Evolutionary conservation across 2,888 invertebrate genomes (phyloP), one percentile per base, ranked within the genome.

Genomic region (Nyleta sp.): DNA sequence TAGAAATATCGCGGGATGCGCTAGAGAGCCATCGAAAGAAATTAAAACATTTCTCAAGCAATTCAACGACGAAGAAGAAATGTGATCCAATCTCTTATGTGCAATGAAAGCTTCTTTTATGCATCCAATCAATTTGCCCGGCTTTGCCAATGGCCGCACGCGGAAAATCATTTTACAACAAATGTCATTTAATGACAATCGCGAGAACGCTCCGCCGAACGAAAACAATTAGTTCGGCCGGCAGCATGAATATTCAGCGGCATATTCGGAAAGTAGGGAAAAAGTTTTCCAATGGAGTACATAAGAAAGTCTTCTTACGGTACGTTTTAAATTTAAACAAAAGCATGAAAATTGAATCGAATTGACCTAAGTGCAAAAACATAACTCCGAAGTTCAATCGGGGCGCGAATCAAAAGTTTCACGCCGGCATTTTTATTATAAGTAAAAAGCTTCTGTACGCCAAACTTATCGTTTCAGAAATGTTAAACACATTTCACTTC

Each of bases 341-440:
- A 67, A 59, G 64, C 52, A 52, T 73, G 59, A 73, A 67, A 59
- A 73, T 73, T 73, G 52, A 73, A 73, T 73, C 13, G 44, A 73
- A 73, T 57, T 73, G 64, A 73, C 57, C 73, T 38, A 15, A 67
- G 73, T 59, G 57, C 38, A 73, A 73, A 59, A 67, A 65, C 59
- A 67, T 44, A 46, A 62, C 52, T 50, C 28, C 13, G 22, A 67
- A 73, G 42, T 65, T 65, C 42, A 67, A 73, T 73, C 44, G 24
- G 18, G 28, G 24, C 33, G 40, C 33, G 40, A 65, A 50, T 73
- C 57, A 31, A 64, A 73, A 73, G 18, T 57, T 65, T 24, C 13
- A 31, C 33, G 18, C 5, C 20, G 15, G 55, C 28, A 28, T 28
- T 2, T 28, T 62, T 64, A 44, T 59, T 42, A 40, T 31, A 55